Evolutionary conservation across 2,888 invertebrate species (phyloP).

Genomic region (Rhopalosiphum nymphaeae): DNA sequence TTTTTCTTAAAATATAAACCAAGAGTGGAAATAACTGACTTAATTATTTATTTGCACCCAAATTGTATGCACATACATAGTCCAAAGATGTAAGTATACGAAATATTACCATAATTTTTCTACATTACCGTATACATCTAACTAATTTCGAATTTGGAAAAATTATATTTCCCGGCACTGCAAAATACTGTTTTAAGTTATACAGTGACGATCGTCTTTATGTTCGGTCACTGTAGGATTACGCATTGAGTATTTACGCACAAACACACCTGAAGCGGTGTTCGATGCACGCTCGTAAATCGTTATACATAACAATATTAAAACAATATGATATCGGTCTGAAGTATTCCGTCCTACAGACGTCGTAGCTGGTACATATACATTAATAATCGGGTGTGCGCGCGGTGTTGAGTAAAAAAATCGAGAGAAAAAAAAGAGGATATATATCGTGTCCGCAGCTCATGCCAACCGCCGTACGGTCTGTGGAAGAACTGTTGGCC

Average conservation of each 20-base stretch:
- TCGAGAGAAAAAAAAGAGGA: not conserved
- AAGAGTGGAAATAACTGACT: not conserved
- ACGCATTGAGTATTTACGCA: not conserved
- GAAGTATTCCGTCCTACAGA: not conserved
- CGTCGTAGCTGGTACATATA: not conserved
- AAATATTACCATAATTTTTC: not conserved
- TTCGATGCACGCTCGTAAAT: not conserved
- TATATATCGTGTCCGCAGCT: not conserved
- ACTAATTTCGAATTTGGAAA: not conserved
- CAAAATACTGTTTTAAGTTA: not conserved
- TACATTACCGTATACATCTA: not conserved
- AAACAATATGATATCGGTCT: not conserved
- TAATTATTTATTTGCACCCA: not conserved
- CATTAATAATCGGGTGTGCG: not conserved
- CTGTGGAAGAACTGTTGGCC: not conserved
- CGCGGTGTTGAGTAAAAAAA: not conserved
- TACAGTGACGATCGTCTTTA: not conserved
- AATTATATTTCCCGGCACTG: not conserved
- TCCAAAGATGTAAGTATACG: not conserved
- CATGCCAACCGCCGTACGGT: constrained; percentile 1
- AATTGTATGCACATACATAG: not conserved
- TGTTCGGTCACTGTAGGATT: not conserved
- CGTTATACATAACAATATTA: not conserved
- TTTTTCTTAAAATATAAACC: not conserved
- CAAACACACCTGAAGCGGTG: not conserved